These are phyloP conservation scores for Arctocebus calabarensis DNA, from an alignment of 2,797 vertebrate species.

Conservation along the genomic window DNA sequence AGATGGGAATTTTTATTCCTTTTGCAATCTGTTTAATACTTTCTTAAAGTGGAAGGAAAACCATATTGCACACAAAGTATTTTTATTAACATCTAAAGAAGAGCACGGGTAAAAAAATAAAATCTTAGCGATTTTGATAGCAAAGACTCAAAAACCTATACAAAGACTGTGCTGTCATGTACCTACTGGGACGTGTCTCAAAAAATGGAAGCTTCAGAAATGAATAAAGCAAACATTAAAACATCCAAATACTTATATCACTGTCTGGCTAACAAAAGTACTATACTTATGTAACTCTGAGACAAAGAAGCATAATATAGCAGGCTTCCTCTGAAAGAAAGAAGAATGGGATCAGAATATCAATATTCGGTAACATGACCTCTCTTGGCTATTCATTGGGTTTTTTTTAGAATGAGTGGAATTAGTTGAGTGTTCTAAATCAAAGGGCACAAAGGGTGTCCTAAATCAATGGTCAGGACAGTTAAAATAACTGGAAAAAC, in stretches of 20 bases:
- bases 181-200: background rate
- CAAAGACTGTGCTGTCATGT: background rate
- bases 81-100: conserved; percentile 12
- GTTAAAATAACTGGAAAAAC: background rate
- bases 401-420: background rate
- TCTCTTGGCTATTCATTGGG: background rate
- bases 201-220: background rate
- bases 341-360: background rate
- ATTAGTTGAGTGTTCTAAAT: background rate
- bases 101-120: background rate
- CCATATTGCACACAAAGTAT: background rate
- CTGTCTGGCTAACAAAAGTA: background rate
- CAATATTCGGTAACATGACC: background rate
- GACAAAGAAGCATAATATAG: background rate
- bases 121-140: background rate
- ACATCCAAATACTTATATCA: background rate
- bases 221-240: background rate
- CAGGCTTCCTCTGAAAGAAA: background rate
- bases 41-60: background rate
- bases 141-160: background rate
- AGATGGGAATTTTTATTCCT: background rate
- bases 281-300: background rate
- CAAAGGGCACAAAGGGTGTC: background rate
- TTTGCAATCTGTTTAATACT: background rate
- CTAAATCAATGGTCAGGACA: background rate